A percentile compares a stretch with the other conserved stretches of the same genome.
Evolutionary conservation across 2,797 vertebrate genomes (phyloP).

Genomic region (Enteromius trimaculatus): DNA sequence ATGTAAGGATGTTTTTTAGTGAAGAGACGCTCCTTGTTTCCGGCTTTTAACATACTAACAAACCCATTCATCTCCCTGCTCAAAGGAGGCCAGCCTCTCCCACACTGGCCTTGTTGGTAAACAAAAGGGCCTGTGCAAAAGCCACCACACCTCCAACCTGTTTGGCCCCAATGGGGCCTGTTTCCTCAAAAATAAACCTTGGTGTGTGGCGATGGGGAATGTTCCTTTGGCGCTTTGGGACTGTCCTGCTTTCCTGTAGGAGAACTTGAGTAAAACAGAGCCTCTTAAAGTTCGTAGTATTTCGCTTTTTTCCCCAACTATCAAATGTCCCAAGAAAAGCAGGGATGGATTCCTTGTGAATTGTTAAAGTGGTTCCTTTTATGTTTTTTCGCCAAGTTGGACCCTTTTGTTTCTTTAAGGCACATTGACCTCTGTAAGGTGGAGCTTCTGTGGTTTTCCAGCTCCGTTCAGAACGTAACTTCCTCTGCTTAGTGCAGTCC

Average conservation of each 20-base stretch:
- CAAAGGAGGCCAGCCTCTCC: constrained; percentile 18
- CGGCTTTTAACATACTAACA: constrained; percentile 31
- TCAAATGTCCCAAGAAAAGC: neutral
- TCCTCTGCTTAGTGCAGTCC: neutral
- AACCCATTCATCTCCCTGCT: constrained; percentile 12
- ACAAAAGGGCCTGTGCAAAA: constrained; percentile 33
- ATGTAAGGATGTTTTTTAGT: constrained; percentile 12
- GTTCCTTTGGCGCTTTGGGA: constrained; percentile 27
- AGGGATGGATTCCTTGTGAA: neutral
- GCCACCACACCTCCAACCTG: constrained; percentile 22
- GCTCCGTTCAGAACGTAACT: neutral
- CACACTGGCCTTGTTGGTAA: constrained; percentile 30
- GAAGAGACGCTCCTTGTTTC: constrained; percentile 15
- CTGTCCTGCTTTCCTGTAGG: constrained; percentile 12
- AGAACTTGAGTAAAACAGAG: neutral
- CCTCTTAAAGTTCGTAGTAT: neutral
- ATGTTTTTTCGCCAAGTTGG: neutral
- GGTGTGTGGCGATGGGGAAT: constrained; percentile 6
- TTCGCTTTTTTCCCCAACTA: neutral
- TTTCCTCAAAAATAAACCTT: neutral
- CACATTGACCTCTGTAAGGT: neutral
- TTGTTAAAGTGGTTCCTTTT: constrained; percentile 3
- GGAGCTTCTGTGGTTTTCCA: constrained; percentile 1
- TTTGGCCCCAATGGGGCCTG: neutral
- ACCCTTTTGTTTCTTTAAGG: neutral